A percentile compares a stretch with the other conserved stretches of the same genome.
phyloP scores from a whole-genome alignment of 2,113 vertebrate species.

The Glaucidium brasilianum region DNA sequence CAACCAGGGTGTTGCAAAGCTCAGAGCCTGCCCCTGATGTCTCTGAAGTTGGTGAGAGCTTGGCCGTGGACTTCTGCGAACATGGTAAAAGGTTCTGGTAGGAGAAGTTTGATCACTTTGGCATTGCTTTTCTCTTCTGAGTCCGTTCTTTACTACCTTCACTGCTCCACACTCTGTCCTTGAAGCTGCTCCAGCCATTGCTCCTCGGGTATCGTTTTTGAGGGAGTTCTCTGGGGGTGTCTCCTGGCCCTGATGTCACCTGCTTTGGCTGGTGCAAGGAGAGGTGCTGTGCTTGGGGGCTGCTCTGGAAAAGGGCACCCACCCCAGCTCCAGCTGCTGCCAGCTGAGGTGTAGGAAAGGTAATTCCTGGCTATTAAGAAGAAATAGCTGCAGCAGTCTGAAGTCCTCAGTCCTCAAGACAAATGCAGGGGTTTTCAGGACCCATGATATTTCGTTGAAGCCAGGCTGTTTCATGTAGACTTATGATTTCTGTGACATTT shows the following conservation, averaged over 20 bases:
- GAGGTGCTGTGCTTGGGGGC: background rate
- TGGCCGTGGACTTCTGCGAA: background rate
- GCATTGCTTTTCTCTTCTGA: background rate
- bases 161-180: background rate
- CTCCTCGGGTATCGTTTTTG: accelerated
- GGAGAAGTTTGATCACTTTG: background rate
- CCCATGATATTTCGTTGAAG: background rate
- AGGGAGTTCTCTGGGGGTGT: background rate
- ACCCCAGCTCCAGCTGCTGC: background rate
- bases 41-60: background rate
- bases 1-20: background rate
- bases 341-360: background rate
- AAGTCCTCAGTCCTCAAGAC: background rate
- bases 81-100: background rate
- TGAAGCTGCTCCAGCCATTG: background rate
- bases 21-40: background rate
- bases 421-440: background rate
- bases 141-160: background rate
- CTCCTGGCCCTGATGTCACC: background rate
- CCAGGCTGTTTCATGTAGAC: background rate
- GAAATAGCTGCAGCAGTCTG: background rate
- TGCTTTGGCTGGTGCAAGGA: background rate
- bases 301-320: background rate
- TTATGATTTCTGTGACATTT: background rate
- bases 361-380: background rate